Evolutionary conservation across 2,888 invertebrate genomes (phyloP), one percentile per base, ranked within the genome.

Genomic region (Baccha elongata): DNA sequence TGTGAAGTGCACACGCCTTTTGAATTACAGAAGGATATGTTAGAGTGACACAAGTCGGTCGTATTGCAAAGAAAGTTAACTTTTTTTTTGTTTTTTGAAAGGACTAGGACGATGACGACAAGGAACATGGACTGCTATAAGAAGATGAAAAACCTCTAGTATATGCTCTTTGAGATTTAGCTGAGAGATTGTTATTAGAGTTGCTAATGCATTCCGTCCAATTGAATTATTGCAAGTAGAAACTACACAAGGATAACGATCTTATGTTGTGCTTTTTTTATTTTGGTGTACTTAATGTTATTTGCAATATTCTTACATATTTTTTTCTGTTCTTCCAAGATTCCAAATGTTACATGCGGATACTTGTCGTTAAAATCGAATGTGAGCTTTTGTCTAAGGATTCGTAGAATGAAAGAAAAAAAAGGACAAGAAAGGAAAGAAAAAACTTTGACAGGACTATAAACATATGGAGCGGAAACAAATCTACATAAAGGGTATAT

Each of bases 181-280:
- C 62, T 68, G 15, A 40, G 23, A 80, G 73, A 74, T 80, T 81
- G 75, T 72, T 78, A 71, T 78, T 78, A 73, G 72, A 83, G 83
- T 83, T 78, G 78, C 72, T 83, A 83, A 83, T 83, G 83, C 83
- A 83, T 83, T 83, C 78, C 72, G 73, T 83, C 78, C 83, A 83
- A 83, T 83, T 83, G 83, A 83, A 78, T 83, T 83, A 83, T 83
- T 72, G 83, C 83, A 78, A 68, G 44, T 13, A 62, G 55, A 26
- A 26, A 72, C 68, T 64, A 64, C 78, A 64, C 68, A 78, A 58
- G 68, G 83, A 83, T 83, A 83, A 68, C 72, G 67, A 76, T 69
- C 72, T 29, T 62, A 53, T 81, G 71, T 55, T 67, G 68, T 62
- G 44, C 46, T 60, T 37, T 37, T 64, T 40, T 55, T 23, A 32